Percentiles rank a stretch among this genome's conserved stretches.
phyloP scores from a whole-genome alignment of 1,140 invertebrate species.

The Coenobita brevimanus region DNA sequence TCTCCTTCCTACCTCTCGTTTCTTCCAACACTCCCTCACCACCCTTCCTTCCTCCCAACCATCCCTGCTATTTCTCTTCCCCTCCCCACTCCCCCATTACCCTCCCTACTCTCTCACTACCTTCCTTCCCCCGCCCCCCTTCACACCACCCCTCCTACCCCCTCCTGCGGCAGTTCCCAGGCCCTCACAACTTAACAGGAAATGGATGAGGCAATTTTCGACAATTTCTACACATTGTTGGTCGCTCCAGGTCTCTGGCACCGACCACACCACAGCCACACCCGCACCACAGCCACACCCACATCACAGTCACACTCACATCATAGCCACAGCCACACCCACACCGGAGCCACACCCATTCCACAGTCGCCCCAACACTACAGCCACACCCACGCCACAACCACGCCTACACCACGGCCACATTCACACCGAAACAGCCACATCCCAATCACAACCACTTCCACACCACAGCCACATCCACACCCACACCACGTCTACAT shows the following conservation, averaged over 20 bases:
- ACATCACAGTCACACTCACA: background rate
- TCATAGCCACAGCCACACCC: background rate
- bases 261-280: background rate
- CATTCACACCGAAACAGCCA: too few species aligned
- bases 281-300: background rate
- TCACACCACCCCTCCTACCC: background rate
- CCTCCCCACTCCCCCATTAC: background rate
- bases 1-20: background rate
- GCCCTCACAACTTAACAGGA: conserved; percentile 49
- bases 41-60: background rate
- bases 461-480: too few species aligned
- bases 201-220: conserved; percentile 55
- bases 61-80: background rate
- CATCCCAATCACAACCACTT: too few species aligned
- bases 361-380: too few species aligned
- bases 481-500: too few species aligned
- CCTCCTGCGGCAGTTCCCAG: conserved; percentile 26
- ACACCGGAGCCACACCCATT: background rate
- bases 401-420: too few species aligned
- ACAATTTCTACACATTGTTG: conserved; percentile 57
- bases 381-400: too few species aligned
- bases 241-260: background rate
- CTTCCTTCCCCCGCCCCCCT: background rate
- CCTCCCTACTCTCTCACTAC: background rate
- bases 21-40: background rate